Evolutionary conservation across 2,797 vertebrate species (phyloP).

Genomic region (Galago senegalensis): DNA sequence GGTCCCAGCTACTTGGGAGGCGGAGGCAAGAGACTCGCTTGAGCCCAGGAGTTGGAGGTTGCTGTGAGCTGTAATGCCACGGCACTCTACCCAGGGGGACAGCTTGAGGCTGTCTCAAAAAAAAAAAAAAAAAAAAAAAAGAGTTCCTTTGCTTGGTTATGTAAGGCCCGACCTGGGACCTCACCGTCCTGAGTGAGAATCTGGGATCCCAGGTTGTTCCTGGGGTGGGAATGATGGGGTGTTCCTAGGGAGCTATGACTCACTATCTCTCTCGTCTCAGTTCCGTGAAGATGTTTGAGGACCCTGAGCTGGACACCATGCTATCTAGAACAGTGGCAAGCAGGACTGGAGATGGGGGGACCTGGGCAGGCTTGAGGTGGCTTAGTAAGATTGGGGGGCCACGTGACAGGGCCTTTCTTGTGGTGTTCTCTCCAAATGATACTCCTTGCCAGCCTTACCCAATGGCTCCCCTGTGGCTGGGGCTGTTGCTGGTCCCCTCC

Average conservation of each 20-base stretch:
- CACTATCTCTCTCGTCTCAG: not conserved
- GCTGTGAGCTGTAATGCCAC: too few relatives aligned
- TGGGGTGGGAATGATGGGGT: constrained; percentile 54
- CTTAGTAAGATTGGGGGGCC: not conserved
- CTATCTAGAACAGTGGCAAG: constrained; percentile 89
- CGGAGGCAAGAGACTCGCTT: too few relatives aligned
- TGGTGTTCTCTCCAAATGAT: not conserved
- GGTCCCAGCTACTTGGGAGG: too few relatives aligned
- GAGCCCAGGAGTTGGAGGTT: too few relatives aligned
- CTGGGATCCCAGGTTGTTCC: constrained; percentile 83
- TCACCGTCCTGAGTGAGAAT: constrained; percentile 86
- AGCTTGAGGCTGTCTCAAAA: too few relatives aligned
- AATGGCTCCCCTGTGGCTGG: not conserved
- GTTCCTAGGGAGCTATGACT: constrained; percentile 83
- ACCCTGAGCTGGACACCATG: constrained; percentile 71
- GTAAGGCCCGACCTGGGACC: constrained; percentile 87
- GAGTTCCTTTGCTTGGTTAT: constrained; percentile 88
- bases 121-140: constrained; percentile 56
- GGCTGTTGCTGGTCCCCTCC: not conserved
- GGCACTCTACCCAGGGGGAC: too few relatives aligned
- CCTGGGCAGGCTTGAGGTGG: not conserved
- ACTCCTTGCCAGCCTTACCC: not conserved
- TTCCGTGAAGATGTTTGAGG: not conserved
- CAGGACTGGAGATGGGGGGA: constrained; percentile 58
- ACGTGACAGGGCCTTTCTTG: not conserved